Percentiles rank a stretch among this genome's conserved stretches.
Conservation (phyloP, 2,888 invertebrate species). For the Apomyelois bistriatella region DNA sequence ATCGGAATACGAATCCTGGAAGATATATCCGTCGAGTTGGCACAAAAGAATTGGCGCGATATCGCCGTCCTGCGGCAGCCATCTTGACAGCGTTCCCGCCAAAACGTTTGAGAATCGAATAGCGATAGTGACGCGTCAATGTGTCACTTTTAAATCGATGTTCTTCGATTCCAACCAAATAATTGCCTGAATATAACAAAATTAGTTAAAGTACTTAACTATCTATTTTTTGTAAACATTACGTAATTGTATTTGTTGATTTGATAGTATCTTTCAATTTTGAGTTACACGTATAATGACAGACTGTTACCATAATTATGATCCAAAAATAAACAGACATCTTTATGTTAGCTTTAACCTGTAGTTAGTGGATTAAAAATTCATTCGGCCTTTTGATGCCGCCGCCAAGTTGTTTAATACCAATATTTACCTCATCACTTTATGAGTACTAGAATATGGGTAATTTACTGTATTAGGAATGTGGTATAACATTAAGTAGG, state of each 20-base stretch:
- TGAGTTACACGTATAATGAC: neutral
- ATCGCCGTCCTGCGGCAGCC: conserved; percentile 58
- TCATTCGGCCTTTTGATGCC: conserved; percentile 19
- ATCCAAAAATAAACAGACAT: conserved; percentile 15
- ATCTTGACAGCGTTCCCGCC: conserved; percentile 59
- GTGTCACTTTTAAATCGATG: conserved; percentile 33
- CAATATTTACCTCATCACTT: conserved; percentile 23
- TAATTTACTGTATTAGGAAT: conserved; percentile 8
- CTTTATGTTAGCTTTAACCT: conserved; percentile 16
- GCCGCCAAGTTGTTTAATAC: conserved; percentile 18
- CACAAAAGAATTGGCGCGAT: conserved; percentile 74
- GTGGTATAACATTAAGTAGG: neutral
- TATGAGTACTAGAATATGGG: conserved; percentile 14
- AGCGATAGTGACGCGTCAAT: conserved; percentile 50
- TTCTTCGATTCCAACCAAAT: conserved; percentile 9
- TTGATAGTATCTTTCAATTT: neutral
- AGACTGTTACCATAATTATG: conserved; percentile 13
- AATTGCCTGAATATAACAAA: neutral
- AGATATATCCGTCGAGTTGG: conserved; percentile 60
- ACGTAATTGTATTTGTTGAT: neutral
- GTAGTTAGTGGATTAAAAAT: conserved; percentile 22
- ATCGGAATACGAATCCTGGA: conserved; percentile 52
- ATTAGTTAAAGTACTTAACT: neutral
- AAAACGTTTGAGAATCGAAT: conserved; percentile 70
- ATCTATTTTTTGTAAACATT: neutral